These are phyloP conservation scores for Leptinotarsa rubiginosa DNA, from an alignment of 2,888 invertebrate species.

Conservation along the genomic window DNA sequence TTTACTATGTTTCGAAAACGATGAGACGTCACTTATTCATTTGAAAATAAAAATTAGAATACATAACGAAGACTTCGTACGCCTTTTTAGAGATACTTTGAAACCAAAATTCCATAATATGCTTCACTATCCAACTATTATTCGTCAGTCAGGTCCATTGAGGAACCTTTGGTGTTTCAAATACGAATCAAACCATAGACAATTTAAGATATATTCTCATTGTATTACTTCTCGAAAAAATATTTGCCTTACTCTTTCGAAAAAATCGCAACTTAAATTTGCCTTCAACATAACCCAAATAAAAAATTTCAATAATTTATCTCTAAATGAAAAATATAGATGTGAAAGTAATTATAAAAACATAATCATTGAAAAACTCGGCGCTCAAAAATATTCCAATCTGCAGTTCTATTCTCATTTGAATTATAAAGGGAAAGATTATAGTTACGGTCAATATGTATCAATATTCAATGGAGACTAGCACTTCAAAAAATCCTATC, in stretches of 20 bases:
- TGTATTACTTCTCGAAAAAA: conserved; percentile 14
- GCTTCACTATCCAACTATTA: neutral
- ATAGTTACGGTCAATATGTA: neutral
- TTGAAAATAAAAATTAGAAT: neutral
- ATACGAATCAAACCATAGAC: conserved; percentile 8
- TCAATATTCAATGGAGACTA: neutral
- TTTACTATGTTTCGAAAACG: neutral
- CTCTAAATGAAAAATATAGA: no score
- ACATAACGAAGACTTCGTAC: neutral
- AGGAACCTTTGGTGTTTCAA: conserved; percentile 5
- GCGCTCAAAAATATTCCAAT: no score
- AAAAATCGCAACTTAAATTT: neutral
- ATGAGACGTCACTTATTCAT: neutral
- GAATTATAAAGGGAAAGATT: neutral
- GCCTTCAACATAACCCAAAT: no score
- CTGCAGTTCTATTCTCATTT: neutral
- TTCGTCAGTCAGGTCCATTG: no score
- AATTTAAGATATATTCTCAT: conserved; percentile 8
- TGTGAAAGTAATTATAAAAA: no score
- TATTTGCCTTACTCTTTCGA: neutral
- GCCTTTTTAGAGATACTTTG: neutral
- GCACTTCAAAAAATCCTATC: no score
- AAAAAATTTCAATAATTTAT: no score
- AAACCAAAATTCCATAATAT: neutral
- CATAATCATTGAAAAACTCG: no score